Evolutionary conservation across 2,113 vertebrate genomes (phyloP), one percentile per base, ranked within the genome.

Genomic region (Ramphastos sulfuratus): DNA sequence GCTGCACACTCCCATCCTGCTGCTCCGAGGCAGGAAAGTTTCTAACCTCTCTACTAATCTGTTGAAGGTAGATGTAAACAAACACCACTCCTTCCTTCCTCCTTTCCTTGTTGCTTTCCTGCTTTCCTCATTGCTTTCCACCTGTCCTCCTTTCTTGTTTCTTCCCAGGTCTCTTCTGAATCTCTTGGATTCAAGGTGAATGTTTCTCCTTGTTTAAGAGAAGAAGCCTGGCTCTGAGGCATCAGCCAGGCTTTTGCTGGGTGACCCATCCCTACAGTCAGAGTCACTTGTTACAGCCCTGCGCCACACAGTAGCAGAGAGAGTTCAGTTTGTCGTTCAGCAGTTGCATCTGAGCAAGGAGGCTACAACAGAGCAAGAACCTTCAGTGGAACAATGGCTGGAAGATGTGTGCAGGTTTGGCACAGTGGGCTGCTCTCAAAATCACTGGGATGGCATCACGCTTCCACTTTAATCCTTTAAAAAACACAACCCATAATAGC

Each of bases 1-100:
- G 44, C 72, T 54, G 48, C 61, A 25, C n/a, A 58, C 33, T 63
- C 2, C 0, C 48, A 20, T 31, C 7, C 0, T 4, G 44, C 46
- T 64, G 59, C 71, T 91, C 37, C 15, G 42, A 56, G 70, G 24
- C 12, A 72, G 46, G 4, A 18, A 69, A 37, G 5, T 66, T 85
- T 35, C 72, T 61, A 48, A 82, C 15, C 23, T 25, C 8, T 37
- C 56, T 17, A 6, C 16, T 46, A 15, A 64, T 6, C 11, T n/a
- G 8, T 25, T 74, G 60, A 66, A 80, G 15, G n/a, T 6, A 71
- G 33, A 71, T 25, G 91, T 76, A 33, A 85, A 58, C 10, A 91
- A 64, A 82, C 13, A 33, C 2, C 6, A 52, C 23, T 52, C 50
- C 50, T 52, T 52, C 50, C 50, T 52, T 52, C 23, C 23, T 52